Base-by-base conservation (phyloP, 2,888 invertebrate species). In the Rotaria sp. region DNA sequence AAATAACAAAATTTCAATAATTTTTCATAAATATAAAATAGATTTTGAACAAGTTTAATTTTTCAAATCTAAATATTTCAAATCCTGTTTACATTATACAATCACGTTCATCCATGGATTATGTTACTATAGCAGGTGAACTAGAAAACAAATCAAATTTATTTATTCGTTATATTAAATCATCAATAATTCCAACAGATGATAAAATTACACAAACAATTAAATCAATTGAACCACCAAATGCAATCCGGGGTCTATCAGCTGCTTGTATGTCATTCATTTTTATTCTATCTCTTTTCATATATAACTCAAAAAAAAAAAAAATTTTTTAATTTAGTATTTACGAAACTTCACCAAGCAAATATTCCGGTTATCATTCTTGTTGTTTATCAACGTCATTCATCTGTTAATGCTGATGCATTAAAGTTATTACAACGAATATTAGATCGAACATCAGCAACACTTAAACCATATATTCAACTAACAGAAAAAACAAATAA, bases 81-180 rank as follows among this genome's bases (percentile, higher is more conserved):
- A 67, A 67, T 35, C 45, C 80, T 11, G 45, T 80, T n/a, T 80
- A 80, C 45, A 45, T 80, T 26, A 80, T 80, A 45, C 45, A 80
- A 80, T 80, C 80, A 24, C 80, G 41, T 45, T 80, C 15, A n/a
- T 45, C 45, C 0, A 80, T 80, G 80, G 80, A 80, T 80, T 80
- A 80, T n/a, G 80, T 80, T 21, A 80, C 80, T 13, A 45, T 45
- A 5, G 4, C 41, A 26, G 80, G 80, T n/a, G 45, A 80, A 45
- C n/a, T 80, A 45, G 80, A 80, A 80, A 80, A n/a, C 15, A 45
- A 80, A 80, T 35, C 80, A 45, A 80, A 45, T 45, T 45, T 80
- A n/a, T 80, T 80, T n/a, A 41, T 80, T n/a, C 80, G 80, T 80
- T 80, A 80, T 35, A 45, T 80, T 45, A 80, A 80, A 80, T 45